Evolutionary conservation across 2,113 vertebrate species (phyloP).

Genomic region (Salminus brasiliensis): DNA sequence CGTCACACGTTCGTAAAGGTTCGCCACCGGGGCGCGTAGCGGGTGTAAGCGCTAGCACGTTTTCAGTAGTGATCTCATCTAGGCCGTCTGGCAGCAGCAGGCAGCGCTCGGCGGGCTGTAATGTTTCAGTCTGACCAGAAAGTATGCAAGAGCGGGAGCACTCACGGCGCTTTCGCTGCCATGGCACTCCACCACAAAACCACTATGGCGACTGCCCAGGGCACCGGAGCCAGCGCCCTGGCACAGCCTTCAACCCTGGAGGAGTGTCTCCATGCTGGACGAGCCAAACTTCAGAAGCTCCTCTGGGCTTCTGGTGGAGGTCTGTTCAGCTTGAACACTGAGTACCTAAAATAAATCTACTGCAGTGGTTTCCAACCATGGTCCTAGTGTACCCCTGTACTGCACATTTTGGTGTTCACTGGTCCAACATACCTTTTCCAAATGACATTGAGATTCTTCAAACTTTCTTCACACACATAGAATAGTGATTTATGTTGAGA

Average conservation of each 20-base stretch:
- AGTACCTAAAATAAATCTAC: neutral
- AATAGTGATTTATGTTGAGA: too few species aligned
- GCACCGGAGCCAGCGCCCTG: slow-evolving; percentile 47
- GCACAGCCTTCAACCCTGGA: slow-evolving; percentile 39
- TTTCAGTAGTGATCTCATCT: slow-evolving; percentile 51
- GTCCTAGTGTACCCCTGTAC: neutral
- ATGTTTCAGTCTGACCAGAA: slow-evolving; percentile 56
- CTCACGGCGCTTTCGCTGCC: slow-evolving; percentile 45
- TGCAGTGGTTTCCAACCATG: neutral
- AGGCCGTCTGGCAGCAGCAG: slow-evolving; percentile 43
- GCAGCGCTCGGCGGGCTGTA: slow-evolving; percentile 39
- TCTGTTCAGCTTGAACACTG: neutral
- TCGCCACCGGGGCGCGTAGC: slow-evolving; percentile 31
- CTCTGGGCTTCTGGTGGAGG: slow-evolving; percentile 31
- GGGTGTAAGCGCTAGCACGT: slow-evolving; percentile 29
- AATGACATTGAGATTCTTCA: neutral
- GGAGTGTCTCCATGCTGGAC: slow-evolving; percentile 8
- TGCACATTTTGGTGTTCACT: neutral
- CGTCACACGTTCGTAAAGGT: slow-evolving; percentile 23
- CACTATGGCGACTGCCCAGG: slow-evolving; percentile 49
- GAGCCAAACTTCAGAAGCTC: slow-evolving; percentile 28
- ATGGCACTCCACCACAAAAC: slow-evolving; percentile 59
- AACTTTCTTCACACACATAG: neutral
- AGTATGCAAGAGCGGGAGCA: slow-evolving; percentile 52
- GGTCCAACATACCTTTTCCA: neutral